Conservation (phyloP, 1,140 invertebrate species). For the Kradibia gibbosae region DNA sequence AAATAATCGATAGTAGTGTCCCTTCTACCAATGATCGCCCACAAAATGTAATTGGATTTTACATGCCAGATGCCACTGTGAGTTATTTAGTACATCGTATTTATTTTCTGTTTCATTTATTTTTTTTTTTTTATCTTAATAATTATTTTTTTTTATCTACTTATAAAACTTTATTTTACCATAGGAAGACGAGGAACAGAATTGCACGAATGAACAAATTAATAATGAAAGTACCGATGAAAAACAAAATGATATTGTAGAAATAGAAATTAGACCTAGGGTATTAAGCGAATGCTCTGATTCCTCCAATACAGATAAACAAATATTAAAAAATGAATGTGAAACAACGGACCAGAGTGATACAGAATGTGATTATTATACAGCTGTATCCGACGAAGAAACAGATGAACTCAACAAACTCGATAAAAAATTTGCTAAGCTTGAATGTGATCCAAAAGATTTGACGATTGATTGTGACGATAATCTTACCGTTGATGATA, state of each 20-base stretch:
- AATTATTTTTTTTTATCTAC: background rate
- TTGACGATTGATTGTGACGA: slow-evolving; percentile 59
- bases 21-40: slow-evolving; percentile 52
- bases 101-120: background rate
- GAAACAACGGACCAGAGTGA: slow-evolving; percentile 41
- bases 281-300: slow-evolving; percentile 9
- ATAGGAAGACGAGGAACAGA: slow-evolving; percentile 51
- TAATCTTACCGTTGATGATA: slow-evolving; percentile 62
- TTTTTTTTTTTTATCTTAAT: background rate
- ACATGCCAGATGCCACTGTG: slow-evolving; percentile 70
- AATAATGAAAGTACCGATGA: slow-evolving; percentile 59
- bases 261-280: slow-evolving; percentile 24
- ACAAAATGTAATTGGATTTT: slow-evolving; percentile 74
- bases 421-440: slow-evolving; percentile 65
- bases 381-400: slow-evolving; percentile 55
- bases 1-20: slow-evolving; percentile 70
- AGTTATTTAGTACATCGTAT: background rate
- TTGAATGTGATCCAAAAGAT: slow-evolving; percentile 62
- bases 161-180: slow-evolving; percentile 6
- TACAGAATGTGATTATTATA: slow-evolving; percentile 57
- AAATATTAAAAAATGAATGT: slow-evolving; percentile 52
- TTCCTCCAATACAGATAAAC: background rate
- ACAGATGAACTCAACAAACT: slow-evolving; percentile 55
- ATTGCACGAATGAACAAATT: background rate
- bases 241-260: slow-evolving; percentile 44